Conservation (phyloP, 1,140 invertebrate species). For the Xylocopa sonorina region DNA sequence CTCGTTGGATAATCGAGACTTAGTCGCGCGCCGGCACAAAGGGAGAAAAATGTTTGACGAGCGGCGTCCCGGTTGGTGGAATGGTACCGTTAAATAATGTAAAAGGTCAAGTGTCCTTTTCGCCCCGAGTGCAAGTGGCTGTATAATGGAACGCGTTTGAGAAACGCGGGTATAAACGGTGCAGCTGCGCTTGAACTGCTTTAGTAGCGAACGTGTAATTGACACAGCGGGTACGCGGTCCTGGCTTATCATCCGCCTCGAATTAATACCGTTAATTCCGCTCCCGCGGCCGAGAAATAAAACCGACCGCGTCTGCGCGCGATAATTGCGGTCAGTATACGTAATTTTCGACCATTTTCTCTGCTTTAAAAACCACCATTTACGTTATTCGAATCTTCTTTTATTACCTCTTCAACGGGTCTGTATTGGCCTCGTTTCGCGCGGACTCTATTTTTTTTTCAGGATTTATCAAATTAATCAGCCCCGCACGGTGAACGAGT, state of each 20-base stretch:
- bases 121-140: neutral
- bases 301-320: neutral
- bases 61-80: neutral
- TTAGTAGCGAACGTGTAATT: constrained; percentile 23
- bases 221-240: neutral
- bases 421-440: too few relatives aligned
- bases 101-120: constrained; percentile 28
- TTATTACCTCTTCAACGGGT: too few relatives aligned
- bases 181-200: constrained; percentile 17
- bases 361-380: too few relatives aligned
- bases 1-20: neutral
- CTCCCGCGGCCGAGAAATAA: constrained; percentile 10
- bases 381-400: too few relatives aligned
- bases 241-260: constrained; percentile 26
- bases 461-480: too few relatives aligned
- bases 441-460: too few relatives aligned
- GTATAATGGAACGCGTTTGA: constrained; percentile 26
- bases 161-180: constrained; percentile 28
- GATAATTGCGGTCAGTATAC: too few relatives aligned
- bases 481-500: neutral
- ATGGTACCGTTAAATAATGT: neutral
- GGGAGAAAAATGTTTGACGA: neutral
- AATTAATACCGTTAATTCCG: constrained; percentile 33
- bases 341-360: too few relatives aligned
- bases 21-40: neutral